phyloP scores from a whole-genome alignment of 2,888 invertebrate species.

The Resseliella maxima region DNA sequence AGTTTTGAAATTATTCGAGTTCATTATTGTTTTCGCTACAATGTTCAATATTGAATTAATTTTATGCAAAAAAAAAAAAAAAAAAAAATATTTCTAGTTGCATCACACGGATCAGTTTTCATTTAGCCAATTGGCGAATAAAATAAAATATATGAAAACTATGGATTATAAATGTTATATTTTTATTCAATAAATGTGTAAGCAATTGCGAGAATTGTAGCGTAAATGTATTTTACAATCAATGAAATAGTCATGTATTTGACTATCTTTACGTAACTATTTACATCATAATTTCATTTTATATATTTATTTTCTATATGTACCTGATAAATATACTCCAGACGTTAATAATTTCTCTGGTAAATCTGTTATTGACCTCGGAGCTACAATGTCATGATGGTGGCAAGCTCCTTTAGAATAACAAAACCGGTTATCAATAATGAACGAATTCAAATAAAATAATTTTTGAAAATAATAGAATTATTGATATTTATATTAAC shows the following conservation, averaged over 20 bases:
- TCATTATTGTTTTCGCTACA: not conserved
- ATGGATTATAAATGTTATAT: no score
- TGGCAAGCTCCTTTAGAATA: constrained; percentile 67
- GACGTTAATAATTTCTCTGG: constrained; percentile 76
- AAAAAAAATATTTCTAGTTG: no score
- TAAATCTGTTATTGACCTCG: constrained; percentile 74
- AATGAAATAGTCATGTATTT: no score
- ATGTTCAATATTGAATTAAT: not conserved
- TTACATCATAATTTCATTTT: constrained; percentile 16
- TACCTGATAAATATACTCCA: constrained; percentile 78
- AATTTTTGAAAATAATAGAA: not conserved
- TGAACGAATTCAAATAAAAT: not conserved
- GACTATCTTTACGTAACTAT: no score
- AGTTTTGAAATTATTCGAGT: not conserved
- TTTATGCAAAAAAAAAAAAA: not conserved
- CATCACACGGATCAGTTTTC: no score
- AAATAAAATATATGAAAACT: no score
- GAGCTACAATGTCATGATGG: constrained; percentile 69
- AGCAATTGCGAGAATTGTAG: not conserved
- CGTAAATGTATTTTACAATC: constrained; percentile 22
- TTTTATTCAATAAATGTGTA: no score
- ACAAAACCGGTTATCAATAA: constrained; percentile 54
- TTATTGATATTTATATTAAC: no score
- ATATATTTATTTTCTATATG: not conserved
- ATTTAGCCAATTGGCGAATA: no score